Evolutionary conservation across 2,888 invertebrate genomes (phyloP).

Genomic region (Sylvicola fuscatus): DNA sequence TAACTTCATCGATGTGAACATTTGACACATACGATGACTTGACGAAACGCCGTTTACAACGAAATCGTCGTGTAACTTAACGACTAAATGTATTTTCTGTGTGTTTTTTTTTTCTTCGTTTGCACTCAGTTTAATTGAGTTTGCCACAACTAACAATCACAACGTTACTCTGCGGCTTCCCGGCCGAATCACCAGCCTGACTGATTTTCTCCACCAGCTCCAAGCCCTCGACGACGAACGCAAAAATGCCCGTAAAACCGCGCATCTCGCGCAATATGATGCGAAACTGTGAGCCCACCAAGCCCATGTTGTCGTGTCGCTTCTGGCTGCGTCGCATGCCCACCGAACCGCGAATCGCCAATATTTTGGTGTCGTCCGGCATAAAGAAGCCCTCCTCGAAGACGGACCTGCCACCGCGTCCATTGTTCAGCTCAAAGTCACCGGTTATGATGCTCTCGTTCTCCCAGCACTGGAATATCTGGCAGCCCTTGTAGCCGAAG

Average conservation of each 20-base stretch:
- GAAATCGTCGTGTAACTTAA: no score
- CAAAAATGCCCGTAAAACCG: constrained; percentile 65
- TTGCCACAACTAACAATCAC: constrained; percentile 55
- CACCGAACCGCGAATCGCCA: constrained; percentile 54
- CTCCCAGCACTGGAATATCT: constrained; percentile 66
- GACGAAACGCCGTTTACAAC: no score
- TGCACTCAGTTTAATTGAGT: constrained; percentile 20
- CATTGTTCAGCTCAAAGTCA: constrained; percentile 63
- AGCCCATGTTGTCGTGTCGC: constrained; percentile 55
- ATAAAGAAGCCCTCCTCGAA: constrained; percentile 59
- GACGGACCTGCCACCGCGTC: constrained; percentile 55
- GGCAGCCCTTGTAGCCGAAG: constrained; percentile 57
- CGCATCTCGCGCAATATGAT: constrained; percentile 64
- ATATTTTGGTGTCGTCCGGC: constrained; percentile 60
- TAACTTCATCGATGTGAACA: no score
- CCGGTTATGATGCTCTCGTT: constrained; percentile 64
- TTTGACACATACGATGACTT: no score
- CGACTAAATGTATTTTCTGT: no score
- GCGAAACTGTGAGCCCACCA: constrained; percentile 72
- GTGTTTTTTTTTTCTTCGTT: no score
- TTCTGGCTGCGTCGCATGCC: constrained; percentile 67
- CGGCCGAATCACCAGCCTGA: constrained; percentile 53
- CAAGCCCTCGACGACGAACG: constrained; percentile 57
- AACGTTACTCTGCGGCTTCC: constrained; percentile 55
- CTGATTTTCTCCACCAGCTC: constrained; percentile 61